phyloP scores from a whole-genome alignment of 2,797 vertebrate species.

The Hemibagrus guttatus region DNA sequence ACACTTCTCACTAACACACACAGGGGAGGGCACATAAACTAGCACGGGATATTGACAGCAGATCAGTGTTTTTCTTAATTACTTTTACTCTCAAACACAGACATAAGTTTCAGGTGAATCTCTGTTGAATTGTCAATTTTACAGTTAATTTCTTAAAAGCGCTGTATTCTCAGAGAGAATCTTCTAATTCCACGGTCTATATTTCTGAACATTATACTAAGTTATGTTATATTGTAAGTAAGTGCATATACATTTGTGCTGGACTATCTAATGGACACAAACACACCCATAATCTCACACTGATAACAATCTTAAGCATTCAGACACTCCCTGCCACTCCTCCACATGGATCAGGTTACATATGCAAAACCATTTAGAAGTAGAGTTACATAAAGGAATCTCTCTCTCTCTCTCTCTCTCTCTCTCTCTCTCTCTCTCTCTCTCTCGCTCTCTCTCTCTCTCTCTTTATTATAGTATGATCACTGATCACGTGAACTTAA shows the following conservation, averaged over 20 bases:
- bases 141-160: background rate
- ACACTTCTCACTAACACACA: background rate
- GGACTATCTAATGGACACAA: constrained; percentile 24
- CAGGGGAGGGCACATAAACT: background rate
- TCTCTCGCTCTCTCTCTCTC: constrained; percentile 30
- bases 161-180: background rate
- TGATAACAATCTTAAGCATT: constrained; percentile 63
- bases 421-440: constrained; percentile 27
- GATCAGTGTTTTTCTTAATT: background rate
- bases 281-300: constrained; percentile 47
- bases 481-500: background rate
- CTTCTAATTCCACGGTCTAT: background rate
- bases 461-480: background rate
- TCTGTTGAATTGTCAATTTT: background rate
- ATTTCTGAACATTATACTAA: background rate
- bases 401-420: constrained; percentile 26
- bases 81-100: background rate
- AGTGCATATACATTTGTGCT: background rate
- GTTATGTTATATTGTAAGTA: background rate
- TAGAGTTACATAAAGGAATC: constrained; percentile 4
- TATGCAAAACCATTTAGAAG: constrained; percentile 53
- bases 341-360: constrained; percentile 59
- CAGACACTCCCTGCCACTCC: constrained; percentile 58
- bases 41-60: background rate
- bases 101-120: background rate